Evolutionary conservation across 92 coral and sea anemone genomes (phyloP).

Genomic region (Palythoa heliodiscus): DNA sequence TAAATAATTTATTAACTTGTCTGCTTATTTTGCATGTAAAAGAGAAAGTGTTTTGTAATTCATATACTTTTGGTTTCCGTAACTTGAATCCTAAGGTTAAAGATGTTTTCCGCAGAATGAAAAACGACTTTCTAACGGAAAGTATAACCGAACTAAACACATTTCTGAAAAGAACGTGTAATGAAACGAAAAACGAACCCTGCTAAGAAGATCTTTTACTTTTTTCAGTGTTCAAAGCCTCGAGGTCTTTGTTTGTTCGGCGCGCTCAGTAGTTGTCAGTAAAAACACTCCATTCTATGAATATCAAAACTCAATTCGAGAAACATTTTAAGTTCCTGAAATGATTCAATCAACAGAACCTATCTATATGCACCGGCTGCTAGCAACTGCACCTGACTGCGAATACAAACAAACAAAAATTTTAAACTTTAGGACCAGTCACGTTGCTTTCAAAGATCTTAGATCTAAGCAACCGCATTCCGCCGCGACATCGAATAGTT

Average conservation of each 20-base stretch:
- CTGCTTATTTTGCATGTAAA: constrained; percentile 60
- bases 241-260: constrained; percentile 63
- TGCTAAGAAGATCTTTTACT: constrained; percentile 14
- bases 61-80: constrained; percentile 21
- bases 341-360: constrained; percentile 9
- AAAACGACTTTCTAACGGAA: not conserved
- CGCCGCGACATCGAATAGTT: constrained; percentile 25
- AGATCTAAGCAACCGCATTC: constrained; percentile 43
- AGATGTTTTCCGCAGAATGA: not conserved
- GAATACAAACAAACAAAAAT: constrained; percentile 27
- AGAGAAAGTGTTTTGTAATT: constrained; percentile 58
- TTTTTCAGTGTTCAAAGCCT: constrained; percentile 51
- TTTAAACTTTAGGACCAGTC: constrained; percentile 20
- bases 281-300: constrained; percentile 69
- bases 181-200: constrained; percentile 16
- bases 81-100: constrained; percentile 2
- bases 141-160: not conserved
- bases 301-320: constrained; percentile 56
- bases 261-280: constrained; percentile 62
- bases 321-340: constrained; percentile 18
- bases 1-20: constrained; percentile 60
- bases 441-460: constrained; percentile 41
- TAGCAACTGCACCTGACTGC: not conserved
- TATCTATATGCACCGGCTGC: not conserved
- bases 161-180: not conserved